These are phyloP conservation scores for Poeciliopsis occidentalis DNA, from an alignment of 2,113 vertebrate species.

Conservation along the genomic window DNA sequence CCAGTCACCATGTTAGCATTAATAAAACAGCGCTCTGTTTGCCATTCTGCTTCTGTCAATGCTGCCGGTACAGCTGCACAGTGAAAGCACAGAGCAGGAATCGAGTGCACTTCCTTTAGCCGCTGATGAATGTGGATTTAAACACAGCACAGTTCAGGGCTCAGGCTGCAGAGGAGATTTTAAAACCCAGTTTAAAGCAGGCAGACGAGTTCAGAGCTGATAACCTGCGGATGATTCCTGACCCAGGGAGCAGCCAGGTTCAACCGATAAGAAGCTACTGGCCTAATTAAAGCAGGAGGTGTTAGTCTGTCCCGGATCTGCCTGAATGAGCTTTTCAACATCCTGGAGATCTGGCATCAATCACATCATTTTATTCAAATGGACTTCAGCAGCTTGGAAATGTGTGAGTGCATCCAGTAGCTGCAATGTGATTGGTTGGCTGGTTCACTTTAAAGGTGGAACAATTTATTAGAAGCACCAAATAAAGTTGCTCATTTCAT, in stretches of 20 bases:
- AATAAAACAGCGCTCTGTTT: conserved; percentile 68
- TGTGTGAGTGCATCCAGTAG: too few species aligned
- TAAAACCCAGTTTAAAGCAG: conserved; percentile 28
- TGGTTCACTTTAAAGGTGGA: too few species aligned
- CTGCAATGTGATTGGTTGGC: too few species aligned
- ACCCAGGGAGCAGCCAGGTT: conserved; percentile 4
- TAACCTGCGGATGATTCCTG: conserved; percentile 23
- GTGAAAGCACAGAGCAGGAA: conserved; percentile 50
- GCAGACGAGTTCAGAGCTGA: conserved; percentile 26
- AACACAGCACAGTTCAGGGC: conserved; percentile 21
- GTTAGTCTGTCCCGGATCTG: background rate
- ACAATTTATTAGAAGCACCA: too few species aligned
- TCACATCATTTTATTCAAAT: too few species aligned
- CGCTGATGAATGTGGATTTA: conserved; percentile 50
- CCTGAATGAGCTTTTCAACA: too few species aligned
- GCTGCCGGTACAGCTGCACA: conserved; percentile 60
- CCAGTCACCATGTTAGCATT: conserved; percentile 67
- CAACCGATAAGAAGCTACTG: background rate
- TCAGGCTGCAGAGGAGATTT: conserved; percentile 25
- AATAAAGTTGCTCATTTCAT: too few species aligned
- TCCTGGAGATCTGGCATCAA: too few species aligned
- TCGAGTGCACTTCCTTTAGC: conserved; percentile 57
- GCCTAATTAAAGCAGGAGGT: background rate
- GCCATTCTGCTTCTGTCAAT: conserved; percentile 57
- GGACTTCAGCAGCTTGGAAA: too few species aligned